phyloP scores from a whole-genome alignment of 1,140 invertebrate species.

The Cotesia vestalis region DNA sequence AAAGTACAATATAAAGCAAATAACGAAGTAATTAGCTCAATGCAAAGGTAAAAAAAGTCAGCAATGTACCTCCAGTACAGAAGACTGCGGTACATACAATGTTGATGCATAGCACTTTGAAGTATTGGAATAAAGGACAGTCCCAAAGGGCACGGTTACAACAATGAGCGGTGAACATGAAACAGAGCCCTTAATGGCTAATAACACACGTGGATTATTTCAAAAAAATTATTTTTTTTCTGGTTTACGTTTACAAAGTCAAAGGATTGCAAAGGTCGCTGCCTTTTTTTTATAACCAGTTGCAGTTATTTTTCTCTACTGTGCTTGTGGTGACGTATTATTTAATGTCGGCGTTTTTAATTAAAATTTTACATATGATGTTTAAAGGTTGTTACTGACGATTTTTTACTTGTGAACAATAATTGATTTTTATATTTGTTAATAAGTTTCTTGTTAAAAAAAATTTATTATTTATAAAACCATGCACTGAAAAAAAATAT shows the following conservation, averaged over 20 bases:
- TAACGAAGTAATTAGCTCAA: not conserved
- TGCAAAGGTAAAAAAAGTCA: not conserved
- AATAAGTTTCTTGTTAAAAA: too few species aligned
- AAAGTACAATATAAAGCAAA: not conserved
- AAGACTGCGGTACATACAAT: slow-evolving; percentile 32
- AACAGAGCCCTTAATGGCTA: slow-evolving; percentile 63
- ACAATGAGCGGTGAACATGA: slow-evolving; percentile 64
- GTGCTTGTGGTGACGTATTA: too few species aligned
- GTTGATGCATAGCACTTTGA: slow-evolving; percentile 58
- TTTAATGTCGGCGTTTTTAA: too few species aligned
- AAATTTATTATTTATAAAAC: too few species aligned
- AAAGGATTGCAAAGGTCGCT: slow-evolving; percentile 51
- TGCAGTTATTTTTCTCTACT: slow-evolving; percentile 2
- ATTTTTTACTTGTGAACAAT: too few species aligned
- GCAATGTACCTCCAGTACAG: slow-evolving; percentile 39
- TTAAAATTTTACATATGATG: too few species aligned
- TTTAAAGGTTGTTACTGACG: too few species aligned
- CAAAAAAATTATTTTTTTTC: slow-evolving; percentile 64
- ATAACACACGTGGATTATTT: slow-evolving; percentile 66
- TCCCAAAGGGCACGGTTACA: slow-evolving; percentile 51
- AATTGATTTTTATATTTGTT: too few species aligned
- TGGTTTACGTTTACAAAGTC: slow-evolving; percentile 55
- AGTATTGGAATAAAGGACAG: slow-evolving; percentile 60
- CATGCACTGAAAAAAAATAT: too few species aligned
- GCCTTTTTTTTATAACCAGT: slow-evolving; percentile 12